A percentile compares a stretch with the other conserved stretches of the same genome.
Evolutionary conservation across 1,140 invertebrate genomes (phyloP).

Genomic region (Heliconius hermathena): DNA sequence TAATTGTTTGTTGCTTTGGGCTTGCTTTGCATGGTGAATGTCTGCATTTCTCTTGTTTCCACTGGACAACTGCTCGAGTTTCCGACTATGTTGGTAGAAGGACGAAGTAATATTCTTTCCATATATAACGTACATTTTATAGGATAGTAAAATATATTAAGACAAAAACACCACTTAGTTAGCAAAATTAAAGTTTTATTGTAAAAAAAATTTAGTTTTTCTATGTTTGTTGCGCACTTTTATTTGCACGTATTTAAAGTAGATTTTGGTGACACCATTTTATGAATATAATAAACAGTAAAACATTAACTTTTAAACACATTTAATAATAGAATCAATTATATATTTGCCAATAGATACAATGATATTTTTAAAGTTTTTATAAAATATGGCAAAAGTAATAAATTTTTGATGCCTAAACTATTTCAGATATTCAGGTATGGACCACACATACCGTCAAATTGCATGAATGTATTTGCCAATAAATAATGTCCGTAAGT

Average conservation of each 20-base stretch:
- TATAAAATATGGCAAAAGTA: background rate
- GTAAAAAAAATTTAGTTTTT: background rate
- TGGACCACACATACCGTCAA: conserved; percentile 31
- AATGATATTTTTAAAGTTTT: background rate
- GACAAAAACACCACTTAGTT: background rate
- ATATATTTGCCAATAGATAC: background rate
- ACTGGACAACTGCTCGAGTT: conserved; percentile 1
- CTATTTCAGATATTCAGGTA: conserved; percentile 25
- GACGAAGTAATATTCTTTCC: background rate
- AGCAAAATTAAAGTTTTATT: background rate
- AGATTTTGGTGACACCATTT: conserved; percentile 2
- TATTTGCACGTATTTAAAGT: background rate
- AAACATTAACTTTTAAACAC: background rate
- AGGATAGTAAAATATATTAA: background rate
- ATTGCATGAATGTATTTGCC: conserved; percentile 79
- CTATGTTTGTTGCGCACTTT: background rate
- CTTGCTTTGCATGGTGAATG: conserved; percentile 50
- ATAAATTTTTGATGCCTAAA: background rate
- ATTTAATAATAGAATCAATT: background rate
- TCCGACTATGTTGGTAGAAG: background rate
- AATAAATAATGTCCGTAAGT: conserved; percentile 71
- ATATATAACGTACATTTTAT: background rate
- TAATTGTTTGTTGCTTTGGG: conserved; percentile 33
- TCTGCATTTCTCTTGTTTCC: conserved; percentile 32
- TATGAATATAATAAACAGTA: background rate